These are phyloP conservation scores for Polydrusus tereticollis DNA, from an alignment of 2,888 invertebrate species.

Conservation along the genomic window DNA sequence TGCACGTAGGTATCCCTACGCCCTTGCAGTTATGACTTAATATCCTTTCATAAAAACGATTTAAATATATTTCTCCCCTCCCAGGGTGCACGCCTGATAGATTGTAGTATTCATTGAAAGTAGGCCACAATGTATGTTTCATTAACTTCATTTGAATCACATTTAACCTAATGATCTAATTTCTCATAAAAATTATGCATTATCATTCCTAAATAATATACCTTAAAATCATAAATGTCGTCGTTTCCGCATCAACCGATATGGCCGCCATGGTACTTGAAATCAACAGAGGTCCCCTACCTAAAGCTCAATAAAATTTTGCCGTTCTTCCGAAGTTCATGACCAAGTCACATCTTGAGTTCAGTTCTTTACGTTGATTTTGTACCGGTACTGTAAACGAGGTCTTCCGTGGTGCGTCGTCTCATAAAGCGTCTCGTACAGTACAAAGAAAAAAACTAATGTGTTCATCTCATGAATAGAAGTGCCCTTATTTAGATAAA, in stretches of 20 bases:
- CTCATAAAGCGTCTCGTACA: background rate
- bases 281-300: conserved; percentile 26
- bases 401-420: conserved; percentile 1
- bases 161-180: background rate
- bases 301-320: conserved; percentile 28
- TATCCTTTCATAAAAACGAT: no score
- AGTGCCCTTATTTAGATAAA: background rate
- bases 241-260: background rate
- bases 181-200: background rate
- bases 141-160: background rate
- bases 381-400: conserved; percentile 19
- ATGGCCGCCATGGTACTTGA: background rate
- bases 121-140: background rate
- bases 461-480: conserved; percentile 7
- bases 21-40: no score
- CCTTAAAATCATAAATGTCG: background rate
- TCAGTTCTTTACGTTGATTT: conserved; percentile 24
- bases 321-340: conserved; percentile 39
- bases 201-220: background rate
- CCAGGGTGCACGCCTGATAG: no score
- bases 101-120: background rate
- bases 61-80: no score
- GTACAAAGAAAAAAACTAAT: conserved; percentile 4
- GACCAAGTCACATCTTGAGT: conserved; percentile 29
- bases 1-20: no score